Conservation (phyloP, 2,797 vertebrate species). For the Bufotes viridis region DNA sequence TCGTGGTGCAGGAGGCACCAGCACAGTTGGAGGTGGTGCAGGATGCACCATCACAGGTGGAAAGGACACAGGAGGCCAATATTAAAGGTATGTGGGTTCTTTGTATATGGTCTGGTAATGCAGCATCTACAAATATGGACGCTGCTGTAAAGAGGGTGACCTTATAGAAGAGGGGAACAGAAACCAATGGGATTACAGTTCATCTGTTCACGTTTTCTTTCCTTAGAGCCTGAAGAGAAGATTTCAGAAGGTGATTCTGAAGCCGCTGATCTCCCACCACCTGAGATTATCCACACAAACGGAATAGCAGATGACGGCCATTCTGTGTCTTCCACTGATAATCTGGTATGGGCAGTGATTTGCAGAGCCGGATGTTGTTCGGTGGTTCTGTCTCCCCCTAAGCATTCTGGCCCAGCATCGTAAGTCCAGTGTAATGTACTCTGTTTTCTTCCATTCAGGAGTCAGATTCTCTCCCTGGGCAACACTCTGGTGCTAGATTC, state of each 20-base stretch:
- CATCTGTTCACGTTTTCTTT: neutral
- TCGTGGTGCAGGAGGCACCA: too few species aligned
- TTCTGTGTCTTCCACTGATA: constrained; percentile 90
- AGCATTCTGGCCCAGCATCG: neutral
- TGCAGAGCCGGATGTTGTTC: neutral
- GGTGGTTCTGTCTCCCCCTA: neutral
- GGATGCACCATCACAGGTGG: too few species aligned
- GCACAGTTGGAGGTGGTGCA: too few species aligned
- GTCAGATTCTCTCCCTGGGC: constrained; percentile 80
- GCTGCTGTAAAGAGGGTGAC: neutral
- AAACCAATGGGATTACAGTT: neutral
- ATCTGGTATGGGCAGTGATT: constrained; percentile 80
- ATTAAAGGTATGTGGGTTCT: neutral
- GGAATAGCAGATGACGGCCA: constrained; percentile 90
- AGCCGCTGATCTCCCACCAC: constrained; percentile 66
- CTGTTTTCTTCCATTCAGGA: constrained; percentile 76
- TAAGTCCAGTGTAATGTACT: neutral
- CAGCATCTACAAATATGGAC: neutral
- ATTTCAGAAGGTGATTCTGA: constrained; percentile 70
- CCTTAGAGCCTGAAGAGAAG: constrained; percentile 73
- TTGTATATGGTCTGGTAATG: neutral
- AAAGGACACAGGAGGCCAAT: neutral
- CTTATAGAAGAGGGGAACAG: neutral
- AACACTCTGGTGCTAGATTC: constrained; percentile 82
- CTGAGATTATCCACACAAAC: constrained; percentile 85